Base-by-base conservation (phyloP, 2,113 vertebrate genomes). In the Takifugu bimaculatus region DNA sequence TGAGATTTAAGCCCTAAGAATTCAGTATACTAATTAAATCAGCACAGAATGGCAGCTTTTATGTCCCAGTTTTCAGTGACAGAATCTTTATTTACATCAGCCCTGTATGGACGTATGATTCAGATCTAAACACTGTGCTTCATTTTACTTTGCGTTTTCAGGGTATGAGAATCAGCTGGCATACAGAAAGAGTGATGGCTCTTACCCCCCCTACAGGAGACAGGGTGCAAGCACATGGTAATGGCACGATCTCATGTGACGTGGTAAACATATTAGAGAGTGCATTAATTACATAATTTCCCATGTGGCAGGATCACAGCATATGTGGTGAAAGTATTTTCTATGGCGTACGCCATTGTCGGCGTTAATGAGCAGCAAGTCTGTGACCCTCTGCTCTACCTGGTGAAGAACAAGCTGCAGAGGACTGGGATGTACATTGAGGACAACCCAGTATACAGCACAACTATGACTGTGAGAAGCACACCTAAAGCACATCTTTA, bases 261-360 rank as follows among this genome's bases (percentile, higher is more conserved):
- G 4, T 48, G 50, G 10, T 13, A 13, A n/a, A 4, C 39, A 15
- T n/a, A n/a, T 48, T n/a, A 6, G 45, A 14, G 1, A 10, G 2
- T n/a, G 13, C 44, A 12, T n/a, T 48, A 15, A 6, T 2, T n/a
- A 5, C 45, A 39, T 73, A 2, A 56, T 15, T 10, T 4, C 35
- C 10, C 57, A 10, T 3, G 7, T 58, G 47, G 10, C 68, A 98
- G 96, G 96, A 74, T 98, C 83, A 97, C 95, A 0, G 94, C 95
- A 4, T 98, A 93, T 0, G 94, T 97, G 60, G 92, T 93, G 60
- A 98, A 97, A 78, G 93, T 98, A 50, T 96, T 97, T 54, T 71
- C 94, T 63, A 90, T 96, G 93, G 91, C 94, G 1, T 4, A 61
- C 65, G 82, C 78, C 5, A 35, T 94, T 56, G 58, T 86, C 0